Evolutionary conservation across 92 coral and sea anemone genomes (phyloP).

Genomic region (Bergia puertoricense): DNA sequence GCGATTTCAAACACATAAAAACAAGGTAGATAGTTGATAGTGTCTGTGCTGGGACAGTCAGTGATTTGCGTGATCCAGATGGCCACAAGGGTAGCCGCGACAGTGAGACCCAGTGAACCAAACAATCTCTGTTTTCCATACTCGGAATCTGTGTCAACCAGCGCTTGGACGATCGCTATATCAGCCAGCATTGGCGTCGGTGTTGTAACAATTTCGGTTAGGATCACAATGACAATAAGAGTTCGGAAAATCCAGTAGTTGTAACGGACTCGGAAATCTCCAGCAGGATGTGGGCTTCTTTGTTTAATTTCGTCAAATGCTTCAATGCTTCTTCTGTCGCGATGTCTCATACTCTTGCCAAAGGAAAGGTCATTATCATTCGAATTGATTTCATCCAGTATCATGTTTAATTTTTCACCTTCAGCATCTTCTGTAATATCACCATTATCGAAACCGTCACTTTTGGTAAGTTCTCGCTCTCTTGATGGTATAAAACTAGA

Average conservation of each 20-base stretch:
- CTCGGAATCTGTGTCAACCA: slow-evolving; percentile 73
- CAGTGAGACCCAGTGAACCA: slow-evolving; percentile 75
- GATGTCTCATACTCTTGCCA: background rate
- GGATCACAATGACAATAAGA: slow-evolving; percentile 69
- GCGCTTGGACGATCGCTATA: slow-evolving; percentile 74
- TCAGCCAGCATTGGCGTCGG: slow-evolving; percentile 93
- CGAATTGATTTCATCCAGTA: background rate
- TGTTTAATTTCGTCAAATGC: slow-evolving; percentile 28
- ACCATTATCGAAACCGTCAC: background rate
- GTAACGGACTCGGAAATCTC: slow-evolving; percentile 72
- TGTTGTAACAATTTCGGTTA: slow-evolving; percentile 83
- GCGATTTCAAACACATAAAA: slow-evolving; percentile 81
- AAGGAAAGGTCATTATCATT: slow-evolving; percentile 4
- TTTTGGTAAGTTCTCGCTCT: background rate
- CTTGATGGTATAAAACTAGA: background rate
- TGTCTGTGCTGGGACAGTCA: slow-evolving; percentile 73
- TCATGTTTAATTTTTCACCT: background rate
- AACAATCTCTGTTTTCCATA: slow-evolving; percentile 83
- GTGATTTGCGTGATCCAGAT: slow-evolving; percentile 65
- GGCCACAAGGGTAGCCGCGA: slow-evolving; percentile 77
- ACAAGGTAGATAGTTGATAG: slow-evolving; percentile 78
- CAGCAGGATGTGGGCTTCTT: slow-evolving; percentile 61
- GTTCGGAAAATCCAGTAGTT: slow-evolving; percentile 80
- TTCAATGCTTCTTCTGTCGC: slow-evolving; percentile 30
- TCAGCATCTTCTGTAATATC: background rate